phyloP scores from a whole-genome alignment of 2,797 vertebrate genomes.

The Catostomus latipinnis region DNA sequence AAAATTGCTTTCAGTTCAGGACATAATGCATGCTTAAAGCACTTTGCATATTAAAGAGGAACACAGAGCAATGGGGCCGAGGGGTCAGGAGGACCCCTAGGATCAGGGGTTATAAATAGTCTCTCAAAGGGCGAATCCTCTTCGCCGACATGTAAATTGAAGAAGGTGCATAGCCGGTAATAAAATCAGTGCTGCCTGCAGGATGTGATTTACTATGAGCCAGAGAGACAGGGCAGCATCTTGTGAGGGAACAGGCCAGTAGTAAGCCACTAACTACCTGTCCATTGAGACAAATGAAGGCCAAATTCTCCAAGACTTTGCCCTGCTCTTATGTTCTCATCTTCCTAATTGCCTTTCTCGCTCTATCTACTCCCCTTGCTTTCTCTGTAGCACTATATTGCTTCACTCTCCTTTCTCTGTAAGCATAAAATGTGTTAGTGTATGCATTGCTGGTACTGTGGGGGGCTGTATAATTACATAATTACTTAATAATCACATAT shows the following conservation, averaged over 20 bases:
- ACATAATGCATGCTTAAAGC: not conserved
- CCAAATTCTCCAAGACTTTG: constrained; percentile 51
- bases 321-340: constrained; percentile 29
- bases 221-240: constrained; percentile 49
- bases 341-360: constrained; percentile 10
- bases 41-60: constrained; percentile 17
- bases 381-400: not conserved
- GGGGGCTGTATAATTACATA: not conserved
- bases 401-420: not conserved
- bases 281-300: constrained; percentile 57
- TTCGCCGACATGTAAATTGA: constrained; percentile 46
- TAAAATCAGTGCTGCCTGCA: constrained; percentile 46
- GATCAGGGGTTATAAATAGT: constrained; percentile 50
- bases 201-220: constrained; percentile 57
- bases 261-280: constrained; percentile 57
- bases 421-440: not conserved
- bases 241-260: constrained; percentile 42
- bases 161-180: constrained; percentile 51
- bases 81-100: constrained; percentile 37
- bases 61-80: constrained; percentile 17
- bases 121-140: constrained; percentile 44
- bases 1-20: constrained; percentile 18
- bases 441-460: not conserved
- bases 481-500: too few relatives aligned
- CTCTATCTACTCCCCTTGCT: constrained; percentile 15